Base-by-base conservation (phyloP, 2,797 vertebrate genomes). In the Halcyon smyrnensis region DNA sequence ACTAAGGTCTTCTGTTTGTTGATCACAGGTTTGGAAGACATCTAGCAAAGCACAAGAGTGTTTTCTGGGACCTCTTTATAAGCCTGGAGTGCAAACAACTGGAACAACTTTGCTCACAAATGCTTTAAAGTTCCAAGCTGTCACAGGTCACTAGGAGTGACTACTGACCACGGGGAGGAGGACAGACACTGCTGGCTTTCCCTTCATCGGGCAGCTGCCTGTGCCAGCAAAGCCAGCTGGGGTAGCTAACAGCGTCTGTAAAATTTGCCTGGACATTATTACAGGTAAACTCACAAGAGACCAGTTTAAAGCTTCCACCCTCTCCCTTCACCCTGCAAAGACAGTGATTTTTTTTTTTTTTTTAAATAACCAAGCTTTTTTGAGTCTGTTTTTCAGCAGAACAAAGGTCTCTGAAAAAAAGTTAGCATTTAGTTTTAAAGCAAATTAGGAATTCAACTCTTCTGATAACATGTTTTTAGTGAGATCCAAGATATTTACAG, bases 301-400 rank as follows among this genome's bases (percentile, higher is more conserved):
- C 4, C 74, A 65, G 11, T 9, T 71, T 32, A 83, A 87, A 77
- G 67, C 60, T 73, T n/a, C 8, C 2, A 46, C 70, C 28, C 15
- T 74, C 25, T 17, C 11, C 51, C 19, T 48, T 56, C 19, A 60
- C 43, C 32, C 50, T 78, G n/a, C 41, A 85, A 84, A 76, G 34
- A 68, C 8, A 69, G 25, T 0, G 0, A 2, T 48, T 34, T 50
- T 32, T 41, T 36, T 37, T 4, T 2, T 41, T 4, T 2, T 36
- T 46, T 41, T 4, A 15, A 15, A 32, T 36, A 24, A 45, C 19
- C 4, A 6, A 54, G 54, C 4, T 28, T 48, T 64, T 82, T 18
- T 25, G 25, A 71, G 50, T n/a, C 27, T 82, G 30, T 65, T 90
- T 91, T 82, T 43, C 57, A 79, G 54, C 41, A 71, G 53, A 76